Conservation (phyloP, 2,888 invertebrate genomes). For the Dysmachus trigonus region DNA sequence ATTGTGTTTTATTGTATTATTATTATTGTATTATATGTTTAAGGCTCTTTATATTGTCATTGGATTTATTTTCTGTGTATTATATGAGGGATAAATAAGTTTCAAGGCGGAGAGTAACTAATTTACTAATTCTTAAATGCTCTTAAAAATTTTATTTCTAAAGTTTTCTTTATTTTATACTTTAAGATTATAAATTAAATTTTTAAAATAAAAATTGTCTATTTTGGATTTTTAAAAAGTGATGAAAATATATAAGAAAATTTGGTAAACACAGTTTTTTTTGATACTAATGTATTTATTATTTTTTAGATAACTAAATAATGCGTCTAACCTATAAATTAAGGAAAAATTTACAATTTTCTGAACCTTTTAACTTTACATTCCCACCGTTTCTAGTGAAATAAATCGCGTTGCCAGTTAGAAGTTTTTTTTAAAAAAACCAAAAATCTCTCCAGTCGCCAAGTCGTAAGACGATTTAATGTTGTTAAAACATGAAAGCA, state of each 20-base stretch:
- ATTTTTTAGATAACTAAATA: too few species aligned
- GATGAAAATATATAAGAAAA: too few species aligned
- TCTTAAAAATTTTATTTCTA: background rate
- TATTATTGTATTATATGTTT: constrained; percentile 4
- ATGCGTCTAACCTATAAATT: too few species aligned
- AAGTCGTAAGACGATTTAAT: background rate
- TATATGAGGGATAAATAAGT: background rate
- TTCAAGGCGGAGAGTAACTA: background rate
- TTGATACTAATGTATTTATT: too few species aligned
- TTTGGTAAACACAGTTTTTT: too few species aligned
- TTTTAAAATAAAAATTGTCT: too few species aligned
- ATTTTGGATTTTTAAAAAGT: too few species aligned
- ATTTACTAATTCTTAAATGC: background rate
- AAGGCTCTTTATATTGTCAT: background rate
- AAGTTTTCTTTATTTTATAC: background rate
- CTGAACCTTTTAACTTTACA: background rate
- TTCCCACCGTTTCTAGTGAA: background rate
- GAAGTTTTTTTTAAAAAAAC: background rate
- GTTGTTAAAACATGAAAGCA: background rate
- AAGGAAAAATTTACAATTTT: too few species aligned
- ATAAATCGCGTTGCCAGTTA: too few species aligned
- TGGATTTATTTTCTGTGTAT: background rate
- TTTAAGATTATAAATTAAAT: background rate
- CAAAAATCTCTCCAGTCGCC: background rate
- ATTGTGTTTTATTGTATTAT: constrained; percentile 15